Evolutionary conservation across 2,797 vertebrate genomes (phyloP), one percentile per base, ranked within the genome.

Genomic region (Phalanger gymnotis): DNA sequence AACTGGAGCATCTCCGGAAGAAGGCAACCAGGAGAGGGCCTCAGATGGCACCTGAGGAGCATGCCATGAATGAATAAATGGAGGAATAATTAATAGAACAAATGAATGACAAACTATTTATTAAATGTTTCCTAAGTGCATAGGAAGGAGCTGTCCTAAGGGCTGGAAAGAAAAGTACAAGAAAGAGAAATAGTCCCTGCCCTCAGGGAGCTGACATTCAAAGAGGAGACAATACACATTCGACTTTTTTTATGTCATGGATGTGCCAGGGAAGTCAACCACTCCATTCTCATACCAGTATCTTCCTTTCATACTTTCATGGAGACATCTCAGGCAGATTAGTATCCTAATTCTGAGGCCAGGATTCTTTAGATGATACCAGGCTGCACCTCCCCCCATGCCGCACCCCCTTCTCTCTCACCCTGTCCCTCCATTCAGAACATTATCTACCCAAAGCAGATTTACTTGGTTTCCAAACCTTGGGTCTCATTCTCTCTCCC

Each of bases 401-500:
- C 19, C 55, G n/a, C n/a, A n/a, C 31, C 7, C 31, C 57, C 7
- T 28, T 25, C 14, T 28, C 12, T 30, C 81, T 52, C 87, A 25
- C 25, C n/a, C n/a, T n/a, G n/a, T 30, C 47, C 9, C 27, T 47
- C 47, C 87, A 47, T 30, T 53, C 87, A 47, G 52, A 95, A 66
- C 61, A 66, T 66, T 66, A n/a, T 1, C 14, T 66, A 66, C 34
- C 34, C 61, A 66, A 66, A 66, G 16, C 16, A 66, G 61, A 66
- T 66, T 66, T n/a, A 66, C 0, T 34, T 66, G 61, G 34, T 66
- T 66, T 66, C 61, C 61, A 92, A 96, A 95, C 90, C 93, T 31
- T 14, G 2, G 30, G 54, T 27, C 12, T 7, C 53, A 66, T 22
- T 31, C 52, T 54, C 14, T 34, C 10, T 89, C 27, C 28, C 5